Evolutionary conservation across 2,888 invertebrate species (phyloP), one percentile per base, ranked within the genome.

Genomic region (Ceriagrion tenellum): DNA sequence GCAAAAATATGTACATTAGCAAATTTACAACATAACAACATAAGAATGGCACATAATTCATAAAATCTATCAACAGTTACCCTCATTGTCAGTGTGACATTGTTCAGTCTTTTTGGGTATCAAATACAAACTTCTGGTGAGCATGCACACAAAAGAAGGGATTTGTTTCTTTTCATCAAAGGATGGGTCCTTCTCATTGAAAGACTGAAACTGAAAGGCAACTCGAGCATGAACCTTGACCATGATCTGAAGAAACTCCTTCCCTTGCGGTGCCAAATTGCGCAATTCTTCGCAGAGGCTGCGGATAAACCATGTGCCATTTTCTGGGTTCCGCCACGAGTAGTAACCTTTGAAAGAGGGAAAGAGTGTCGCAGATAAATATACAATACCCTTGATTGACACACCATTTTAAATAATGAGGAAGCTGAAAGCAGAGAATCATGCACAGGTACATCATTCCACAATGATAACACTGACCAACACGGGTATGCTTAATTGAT

Each of bases 221-320:
- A 98, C 98, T 96, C 97, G 97, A 96, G 97, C 97, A 96, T 97
- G 97, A 18, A 98, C 97, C 55, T 97, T 97, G 0, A 98, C 98
- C 96, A 98, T 96, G 96, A 98, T 97, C 55, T 97, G 97, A 95
- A 98, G 96, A 13, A 98, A 96, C 96, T 98, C 98, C 90, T 97
- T 93, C 40, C 93, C 97, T 74, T 97, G 97, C 0, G 96, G 96
- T 16, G 97, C 97, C 95, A 97, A 96, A 95, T 97, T 96, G 95
- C 97, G 97, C 35, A 98, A 96, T 20, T 98, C 98, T 8, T 97
- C 96, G 96, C 98, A 98, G 88, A 98, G 96, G 8, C 98, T 97
- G 96, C 98, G 98, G 95, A 98, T 98, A 96, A 98, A 98, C 98
- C 98, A 98, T 0, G 98, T 98, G 3, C 98, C 98, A 47, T 97